Evolutionary conservation across 2,888 invertebrate species (phyloP).

Genomic region (Nymphalis urticae): DNA sequence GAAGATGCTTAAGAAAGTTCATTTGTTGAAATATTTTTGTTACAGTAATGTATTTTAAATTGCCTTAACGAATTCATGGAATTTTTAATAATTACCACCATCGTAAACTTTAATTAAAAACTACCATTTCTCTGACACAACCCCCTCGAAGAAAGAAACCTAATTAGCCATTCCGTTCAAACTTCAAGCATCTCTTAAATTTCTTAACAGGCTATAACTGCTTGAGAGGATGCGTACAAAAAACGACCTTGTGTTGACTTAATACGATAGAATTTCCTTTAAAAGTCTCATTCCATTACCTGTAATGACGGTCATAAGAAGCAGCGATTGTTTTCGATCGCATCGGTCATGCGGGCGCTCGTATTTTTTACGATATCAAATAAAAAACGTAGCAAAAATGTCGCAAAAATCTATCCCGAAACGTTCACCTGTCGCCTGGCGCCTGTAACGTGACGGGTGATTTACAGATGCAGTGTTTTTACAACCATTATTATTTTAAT

Average conservation of each 20-base stretch:
- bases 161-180: constrained; percentile 35
- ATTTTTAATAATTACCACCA: constrained; percentile 2
- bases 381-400: constrained; percentile 27
- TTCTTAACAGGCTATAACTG: constrained; percentile 29
- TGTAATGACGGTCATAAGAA: constrained; percentile 38
- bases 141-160: constrained; percentile 25
- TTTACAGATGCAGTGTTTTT: constrained; percentile 1
- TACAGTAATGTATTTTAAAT: neutral
- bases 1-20: too few species aligned
- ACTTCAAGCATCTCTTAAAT: constrained; percentile 30
- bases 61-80: neutral
- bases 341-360: constrained; percentile 36
- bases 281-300: constrained; percentile 38
- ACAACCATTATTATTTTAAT: neutral
- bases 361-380: constrained; percentile 36
- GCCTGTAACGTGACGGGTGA: neutral
- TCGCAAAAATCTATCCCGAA: neutral
- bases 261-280: constrained; percentile 27
- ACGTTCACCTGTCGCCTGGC: constrained; percentile 3
- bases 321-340: constrained; percentile 37
- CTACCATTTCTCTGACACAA: constrained; percentile 16
- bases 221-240: neutral
- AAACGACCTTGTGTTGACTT: neutral
- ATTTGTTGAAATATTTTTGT: neutral
- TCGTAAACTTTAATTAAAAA: constrained; percentile 10